A percentile compares a stretch with the other conserved stretches of the same genome.
phyloP scores from a whole-genome alignment of 2,113 vertebrate species.

The Hoplias malabaricus region DNA sequence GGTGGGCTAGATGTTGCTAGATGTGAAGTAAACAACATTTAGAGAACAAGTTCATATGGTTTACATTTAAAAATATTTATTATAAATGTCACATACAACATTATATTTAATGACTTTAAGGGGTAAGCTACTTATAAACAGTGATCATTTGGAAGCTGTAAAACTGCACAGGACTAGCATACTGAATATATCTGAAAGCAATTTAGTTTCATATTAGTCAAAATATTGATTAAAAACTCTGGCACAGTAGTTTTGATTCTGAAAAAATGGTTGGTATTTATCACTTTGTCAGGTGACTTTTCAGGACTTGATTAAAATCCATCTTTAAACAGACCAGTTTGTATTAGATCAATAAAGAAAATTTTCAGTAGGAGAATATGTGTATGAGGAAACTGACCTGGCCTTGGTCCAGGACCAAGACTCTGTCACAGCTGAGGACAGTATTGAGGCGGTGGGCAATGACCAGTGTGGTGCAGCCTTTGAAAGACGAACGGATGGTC shows the following conservation, averaged over 20 bases:
- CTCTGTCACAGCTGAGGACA: constrained; percentile 88
- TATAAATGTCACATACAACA: too few relatives aligned
- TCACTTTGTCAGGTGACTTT: neutral
- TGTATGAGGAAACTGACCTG: constrained; percentile 75
- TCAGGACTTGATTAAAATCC: neutral
- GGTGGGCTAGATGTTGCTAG: neutral
- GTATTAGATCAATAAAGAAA: neutral
- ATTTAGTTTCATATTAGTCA: too few relatives aligned
- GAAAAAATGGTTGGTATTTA: neutral
- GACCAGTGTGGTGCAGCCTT: constrained; percentile 90
- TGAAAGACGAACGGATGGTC: constrained; percentile 87
- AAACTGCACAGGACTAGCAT: too few relatives aligned
- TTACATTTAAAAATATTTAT: too few relatives aligned
- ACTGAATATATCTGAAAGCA: too few relatives aligned
- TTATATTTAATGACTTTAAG: too few relatives aligned
- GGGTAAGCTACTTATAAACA: too few relatives aligned
- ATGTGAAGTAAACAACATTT: neutral
- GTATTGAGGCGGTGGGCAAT: constrained; percentile 96
- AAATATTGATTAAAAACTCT: too few relatives aligned
- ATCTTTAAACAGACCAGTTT: neutral
- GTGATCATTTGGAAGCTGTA: too few relatives aligned
- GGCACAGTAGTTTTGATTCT: too few relatives aligned
- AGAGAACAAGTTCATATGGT: too few relatives aligned
- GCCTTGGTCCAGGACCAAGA: constrained; percentile 94
- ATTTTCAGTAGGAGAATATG: constrained; percentile 9